Conservation (phyloP, 2,888 invertebrate genomes). For the Pollenia amentaria region DNA sequence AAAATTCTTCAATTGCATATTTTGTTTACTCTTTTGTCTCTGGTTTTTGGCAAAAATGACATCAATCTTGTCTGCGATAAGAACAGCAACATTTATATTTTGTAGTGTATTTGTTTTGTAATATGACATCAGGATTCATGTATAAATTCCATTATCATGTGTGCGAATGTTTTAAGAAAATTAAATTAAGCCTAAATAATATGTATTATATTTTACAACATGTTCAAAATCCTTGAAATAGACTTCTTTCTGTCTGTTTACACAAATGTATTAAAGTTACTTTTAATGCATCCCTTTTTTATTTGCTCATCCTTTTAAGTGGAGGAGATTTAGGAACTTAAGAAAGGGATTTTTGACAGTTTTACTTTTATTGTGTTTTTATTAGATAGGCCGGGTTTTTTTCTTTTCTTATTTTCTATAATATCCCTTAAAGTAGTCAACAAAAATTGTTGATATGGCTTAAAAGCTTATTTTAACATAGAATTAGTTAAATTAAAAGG, state of each 20-base stretch:
- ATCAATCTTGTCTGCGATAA: neutral
- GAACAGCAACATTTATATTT: too few species aligned
- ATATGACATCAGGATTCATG: slow-evolving; percentile 24
- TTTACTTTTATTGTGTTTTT: neutral
- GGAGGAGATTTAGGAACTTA: too few species aligned
- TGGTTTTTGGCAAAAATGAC: slow-evolving; percentile 3
- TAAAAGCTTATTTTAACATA: too few species aligned
- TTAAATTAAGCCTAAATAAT: slow-evolving; percentile 35
- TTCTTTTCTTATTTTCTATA: too few species aligned
- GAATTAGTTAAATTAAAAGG: too few species aligned
- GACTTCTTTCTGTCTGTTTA: neutral
- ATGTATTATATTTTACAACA: neutral
- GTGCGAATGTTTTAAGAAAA: neutral
- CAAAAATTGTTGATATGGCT: too few species aligned
- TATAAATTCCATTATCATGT: slow-evolving; percentile 6
- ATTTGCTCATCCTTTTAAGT: neutral
- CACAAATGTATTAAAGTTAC: neutral
- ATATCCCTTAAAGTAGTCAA: neutral
- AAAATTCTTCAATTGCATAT: neutral
- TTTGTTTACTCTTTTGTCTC: neutral
- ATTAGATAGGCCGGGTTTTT: neutral
- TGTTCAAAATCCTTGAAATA: neutral
- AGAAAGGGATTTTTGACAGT: neutral
- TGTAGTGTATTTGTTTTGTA: neutral
- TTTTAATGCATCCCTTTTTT: too few species aligned